Conservation (phyloP, 2,113 vertebrate genomes). For the Petroica traversi region DNA sequence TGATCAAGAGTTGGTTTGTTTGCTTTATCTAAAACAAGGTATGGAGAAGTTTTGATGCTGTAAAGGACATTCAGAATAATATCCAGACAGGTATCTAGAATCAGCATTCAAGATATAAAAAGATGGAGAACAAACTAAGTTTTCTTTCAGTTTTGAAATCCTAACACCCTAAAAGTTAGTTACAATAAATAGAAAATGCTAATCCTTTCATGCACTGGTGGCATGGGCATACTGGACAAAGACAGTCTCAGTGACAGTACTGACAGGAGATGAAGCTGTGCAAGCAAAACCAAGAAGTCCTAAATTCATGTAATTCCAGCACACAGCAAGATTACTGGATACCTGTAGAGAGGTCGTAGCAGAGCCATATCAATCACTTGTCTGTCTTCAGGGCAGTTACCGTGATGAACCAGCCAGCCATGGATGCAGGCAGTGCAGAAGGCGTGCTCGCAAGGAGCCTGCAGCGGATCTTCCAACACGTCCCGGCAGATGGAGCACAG, state of each 20-base stretch:
- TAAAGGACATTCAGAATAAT: not conserved
- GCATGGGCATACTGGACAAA: not conserved
- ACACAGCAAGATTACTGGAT: not conserved
- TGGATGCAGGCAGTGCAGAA: slow-evolving; percentile 87
- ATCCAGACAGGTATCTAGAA: not conserved
- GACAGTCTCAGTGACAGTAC: not conserved
- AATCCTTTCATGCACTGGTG: not conserved
- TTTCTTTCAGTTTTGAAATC: not conserved
- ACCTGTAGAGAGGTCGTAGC: slow-evolving; percentile 86
- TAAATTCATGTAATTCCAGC: not conserved
- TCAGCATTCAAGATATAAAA: not conserved
- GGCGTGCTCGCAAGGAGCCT: slow-evolving; percentile 89
- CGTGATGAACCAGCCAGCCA: slow-evolving; percentile 84
- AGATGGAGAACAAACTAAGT: not conserved
- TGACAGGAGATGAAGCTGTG: not conserved
- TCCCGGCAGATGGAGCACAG: slow-evolving; percentile 88
- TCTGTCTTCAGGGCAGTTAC: slow-evolving; percentile 87
- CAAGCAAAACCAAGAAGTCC: not conserved
- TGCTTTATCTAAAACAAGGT: not conserved
- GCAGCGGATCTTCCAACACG: slow-evolving; percentile 84
- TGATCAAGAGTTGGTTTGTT: not conserved
- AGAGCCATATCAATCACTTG: slow-evolving; percentile 76
- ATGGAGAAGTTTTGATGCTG: not conserved
- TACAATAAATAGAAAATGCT: not conserved
- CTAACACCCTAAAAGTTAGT: not conserved